A percentile compares a stretch with the other conserved stretches of the same genome.
These are phyloP conservation scores for Notolabrus celidotus DNA, from an alignment of 2,797 vertebrate species.

Conservation along the genomic window DNA sequence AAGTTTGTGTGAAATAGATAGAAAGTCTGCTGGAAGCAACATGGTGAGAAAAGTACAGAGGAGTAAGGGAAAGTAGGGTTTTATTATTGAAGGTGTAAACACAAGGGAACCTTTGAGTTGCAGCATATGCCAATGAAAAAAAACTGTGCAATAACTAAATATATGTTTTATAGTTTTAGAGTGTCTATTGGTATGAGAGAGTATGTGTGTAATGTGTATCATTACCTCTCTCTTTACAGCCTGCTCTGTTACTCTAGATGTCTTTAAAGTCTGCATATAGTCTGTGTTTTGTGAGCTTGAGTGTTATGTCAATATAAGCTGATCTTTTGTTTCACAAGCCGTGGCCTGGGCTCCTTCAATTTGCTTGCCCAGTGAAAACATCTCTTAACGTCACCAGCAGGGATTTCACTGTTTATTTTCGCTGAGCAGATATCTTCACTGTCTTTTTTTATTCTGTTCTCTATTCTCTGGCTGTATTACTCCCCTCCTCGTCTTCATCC, in stretches of 20 bases:
- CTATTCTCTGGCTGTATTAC: constrained; percentile 34
- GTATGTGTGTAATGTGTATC: constrained; percentile 5
- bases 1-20: constrained; percentile 26
- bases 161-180: constrained; percentile 15
- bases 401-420: constrained; percentile 57
- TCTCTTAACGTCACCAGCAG: constrained; percentile 31
- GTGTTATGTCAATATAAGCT: constrained; percentile 36
- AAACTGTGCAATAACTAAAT: constrained; percentile 17
- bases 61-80: constrained; percentile 7
- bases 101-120: constrained; percentile 23
- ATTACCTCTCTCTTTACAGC: constrained; percentile 17
- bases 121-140: background rate
- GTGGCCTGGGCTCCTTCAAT: constrained; percentile 39
- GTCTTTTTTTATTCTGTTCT: constrained; percentile 28
- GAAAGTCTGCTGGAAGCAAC: constrained; percentile 26
- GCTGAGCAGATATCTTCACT: constrained; percentile 48
- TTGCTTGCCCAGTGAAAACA: constrained; percentile 55
- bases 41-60: constrained; percentile 23
- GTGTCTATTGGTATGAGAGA: constrained; percentile 12
- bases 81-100: constrained; percentile 25
- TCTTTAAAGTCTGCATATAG: constrained; percentile 10
- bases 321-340: constrained; percentile 41
- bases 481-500: background rate
- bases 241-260: background rate
- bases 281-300: constrained; percentile 28